Base-by-base conservation (phyloP, 1,140 invertebrate genomes). In the Heliconius eleuchia region DNA sequence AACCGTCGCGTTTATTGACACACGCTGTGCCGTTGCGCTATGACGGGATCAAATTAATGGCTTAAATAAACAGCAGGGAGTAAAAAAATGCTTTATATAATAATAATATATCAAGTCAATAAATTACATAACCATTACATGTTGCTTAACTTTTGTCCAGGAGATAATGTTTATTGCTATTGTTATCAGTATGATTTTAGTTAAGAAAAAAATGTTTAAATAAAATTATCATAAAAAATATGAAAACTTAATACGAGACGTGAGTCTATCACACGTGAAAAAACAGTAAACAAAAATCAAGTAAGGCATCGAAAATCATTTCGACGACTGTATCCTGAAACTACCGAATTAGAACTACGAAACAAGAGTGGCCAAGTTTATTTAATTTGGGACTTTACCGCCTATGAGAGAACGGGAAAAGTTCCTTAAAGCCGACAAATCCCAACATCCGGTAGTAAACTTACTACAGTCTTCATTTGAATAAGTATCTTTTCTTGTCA, bases 391-490 rank as follows among this genome's bases (percentile, higher is more conserved):
- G 60, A 79, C 82, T 82, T 23, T 84, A 86, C 46, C 46, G 13
- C 60, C 39, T 76, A 0, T 23, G 7, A 16, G n/a, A 34, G 70
- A 83, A 72, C 70, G 76, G 72, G 16, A 73, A 76, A 80, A 80
- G 30, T 79, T 23, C 71, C 50, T 74, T 76, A 76, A 78, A 79
- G 71, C 70, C 37, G 18, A 34, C 60, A 34, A 74, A 50, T 74
- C 79, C 84, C 87, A 89, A 88, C 87, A 88, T 91, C 88, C 89
- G 86, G 84, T 82, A 78, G 83, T 87, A 86, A 85, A 79, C 42
- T 81, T 82, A 60, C 42, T 66, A 78, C 75, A 71, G 83, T 84
- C 83, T 88, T 85, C 82, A 86, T 90, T 85, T 75, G 4, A 81
- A 23, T 42, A 70, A 84, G 77, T 86, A 83, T 86, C 70, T 86